Evolutionary conservation across 1,140 invertebrate genomes (phyloP), one percentile per base, ranked within the genome.

Genomic region (Fopius arisanus): DNA sequence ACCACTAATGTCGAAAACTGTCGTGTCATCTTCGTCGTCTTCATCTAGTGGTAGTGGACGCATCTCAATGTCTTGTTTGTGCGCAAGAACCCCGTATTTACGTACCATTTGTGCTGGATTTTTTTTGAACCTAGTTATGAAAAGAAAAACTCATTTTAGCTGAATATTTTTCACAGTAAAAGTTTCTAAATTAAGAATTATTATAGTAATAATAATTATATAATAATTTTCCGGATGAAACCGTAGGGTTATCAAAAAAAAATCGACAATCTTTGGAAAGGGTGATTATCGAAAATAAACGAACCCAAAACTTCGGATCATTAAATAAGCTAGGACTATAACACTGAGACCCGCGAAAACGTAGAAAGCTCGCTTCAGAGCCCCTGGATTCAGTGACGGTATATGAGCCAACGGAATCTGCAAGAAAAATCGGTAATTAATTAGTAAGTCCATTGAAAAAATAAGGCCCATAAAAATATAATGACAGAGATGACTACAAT

Each of bases 11-110:
- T 90, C 90, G 78, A 90, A 90, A 51, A 90, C 83, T 68, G 89
- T 90, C 29, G 84, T 88, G 69, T 90, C 90, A 78, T 91, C 90
- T 5, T 91, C 90, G 33, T 91, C 90, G 67, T 91, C 90, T 67
- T 90, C 90, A 59, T 89, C 89, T 26, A 90, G 80, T 26, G 89
- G 90, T 54, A 91, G 80, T 74, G 90, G 90, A 72, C 88, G 80
- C 90, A 91, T 90, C 80, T 91, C 90, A 9, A 91, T 84, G 80
- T 91, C 90, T 79, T 88, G 89, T 78, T 89, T 84, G 72, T 87
- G 86, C 33, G 89, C 82, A 59, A 90, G 80, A 29, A 91, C 79
- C 29, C 90, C 90, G 77, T 91, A 91, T 77, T 90, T 90, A 74
- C 88, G 80, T 43, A 91, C 85, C 80, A 88, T 86, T 70, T 86